Conservation (phyloP, 2,113 vertebrate species). For the rat (Rattus norvegicus) region GRCr8 NC_086029.1:23048501-23049000, state of each 20-base stretch:
- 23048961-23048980: neutral
- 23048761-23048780: neutral
- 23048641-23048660: neutral
- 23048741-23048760: neutral
- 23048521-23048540: neutral
- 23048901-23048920: neutral
- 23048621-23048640: neutral
- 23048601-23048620: neutral
- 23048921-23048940: neutral
- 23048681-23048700: neutral
- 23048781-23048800: neutral
- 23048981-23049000: too few species aligned
- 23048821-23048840: neutral
- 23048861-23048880: neutral
- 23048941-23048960: neutral
- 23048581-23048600: neutral
- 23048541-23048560: neutral
- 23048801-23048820: neutral
- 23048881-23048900: neutral
- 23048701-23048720: neutral
- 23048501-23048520: neutral
- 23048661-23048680: neutral
- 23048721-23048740: neutral
- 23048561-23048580: too few species aligned
- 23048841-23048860: neutral